Conservation (phyloP, 1,140 invertebrate genomes). For the Caenorhabditis brenneri region DNA sequence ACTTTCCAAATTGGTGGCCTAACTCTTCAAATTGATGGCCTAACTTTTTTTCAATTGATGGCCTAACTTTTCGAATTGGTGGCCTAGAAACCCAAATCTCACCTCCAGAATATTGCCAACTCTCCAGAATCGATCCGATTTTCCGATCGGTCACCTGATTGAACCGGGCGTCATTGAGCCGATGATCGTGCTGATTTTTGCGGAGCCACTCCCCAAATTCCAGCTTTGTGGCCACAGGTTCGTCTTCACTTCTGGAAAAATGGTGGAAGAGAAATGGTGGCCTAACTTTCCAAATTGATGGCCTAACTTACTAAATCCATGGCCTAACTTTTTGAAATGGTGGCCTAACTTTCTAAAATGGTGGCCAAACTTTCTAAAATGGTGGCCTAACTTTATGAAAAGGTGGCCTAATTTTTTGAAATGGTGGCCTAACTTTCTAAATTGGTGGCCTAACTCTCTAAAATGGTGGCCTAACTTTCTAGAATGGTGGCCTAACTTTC, state of each 20-base stretch:
- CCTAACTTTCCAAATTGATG: neutral
- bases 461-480: neutral
- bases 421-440: neutral
- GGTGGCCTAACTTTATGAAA: too few species aligned
- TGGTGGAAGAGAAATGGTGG: neutral
- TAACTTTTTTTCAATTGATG: neutral
- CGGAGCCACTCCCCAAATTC: conserved; percentile 12
- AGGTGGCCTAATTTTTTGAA: neutral
- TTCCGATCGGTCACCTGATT: neutral
- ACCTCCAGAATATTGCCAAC: conserved; percentile 11
- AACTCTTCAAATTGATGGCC: neutral
- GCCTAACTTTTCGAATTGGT: neutral
- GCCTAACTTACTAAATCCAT: neutral
- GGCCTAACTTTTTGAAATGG: too few species aligned
- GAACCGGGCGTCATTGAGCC: conserved; percentile 4
- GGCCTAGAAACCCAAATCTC: neutral
- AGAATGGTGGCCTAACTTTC: neutral
- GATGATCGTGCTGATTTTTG: conserved; percentile 28
- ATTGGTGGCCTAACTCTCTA: neutral
- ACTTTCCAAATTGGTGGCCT: neutral
- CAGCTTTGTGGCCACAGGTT: neutral
- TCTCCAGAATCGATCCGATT: neutral
- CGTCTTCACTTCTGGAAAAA: neutral
- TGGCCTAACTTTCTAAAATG: too few species aligned
- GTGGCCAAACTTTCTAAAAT: too few species aligned